Evolutionary conservation across 2,113 vertebrate genomes (phyloP).

Genomic region (Egretta garzetta): DNA sequence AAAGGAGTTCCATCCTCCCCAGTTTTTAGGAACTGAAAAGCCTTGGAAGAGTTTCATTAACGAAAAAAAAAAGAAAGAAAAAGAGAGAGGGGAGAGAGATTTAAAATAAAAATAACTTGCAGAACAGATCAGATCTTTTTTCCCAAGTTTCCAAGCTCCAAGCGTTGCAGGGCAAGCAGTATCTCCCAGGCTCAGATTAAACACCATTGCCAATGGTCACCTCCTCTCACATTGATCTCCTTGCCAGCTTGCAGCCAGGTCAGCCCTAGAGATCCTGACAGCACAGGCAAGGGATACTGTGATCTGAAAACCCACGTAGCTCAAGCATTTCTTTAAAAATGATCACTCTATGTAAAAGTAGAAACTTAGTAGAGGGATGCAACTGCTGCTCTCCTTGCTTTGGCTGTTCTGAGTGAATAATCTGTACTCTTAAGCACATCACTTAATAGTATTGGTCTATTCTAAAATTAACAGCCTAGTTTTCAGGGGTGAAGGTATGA

Average conservation of each 20-base stretch:
- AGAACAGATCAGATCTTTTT: background rate
- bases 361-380: background rate
- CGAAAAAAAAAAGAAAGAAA: background rate
- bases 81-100: rapidly evolving
- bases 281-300: background rate
- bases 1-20: background rate
- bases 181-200: background rate
- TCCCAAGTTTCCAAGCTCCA: background rate
- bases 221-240: background rate
- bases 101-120: background rate
- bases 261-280: background rate
- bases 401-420: background rate
- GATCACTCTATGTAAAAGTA: background rate
- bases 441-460: background rate
- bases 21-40: background rate
- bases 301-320: background rate
- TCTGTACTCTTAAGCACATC: background rate
- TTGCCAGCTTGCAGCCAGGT: background rate
- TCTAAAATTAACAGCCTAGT: background rate
- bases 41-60: background rate
- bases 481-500: background rate
- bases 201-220: background rate
- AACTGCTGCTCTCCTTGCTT: background rate
- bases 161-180: background rate
- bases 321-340: background rate